These are phyloP conservation scores for Drosophila picticornis DNA, from an alignment of 2,888 invertebrate species.

Conservation along the genomic window DNA sequence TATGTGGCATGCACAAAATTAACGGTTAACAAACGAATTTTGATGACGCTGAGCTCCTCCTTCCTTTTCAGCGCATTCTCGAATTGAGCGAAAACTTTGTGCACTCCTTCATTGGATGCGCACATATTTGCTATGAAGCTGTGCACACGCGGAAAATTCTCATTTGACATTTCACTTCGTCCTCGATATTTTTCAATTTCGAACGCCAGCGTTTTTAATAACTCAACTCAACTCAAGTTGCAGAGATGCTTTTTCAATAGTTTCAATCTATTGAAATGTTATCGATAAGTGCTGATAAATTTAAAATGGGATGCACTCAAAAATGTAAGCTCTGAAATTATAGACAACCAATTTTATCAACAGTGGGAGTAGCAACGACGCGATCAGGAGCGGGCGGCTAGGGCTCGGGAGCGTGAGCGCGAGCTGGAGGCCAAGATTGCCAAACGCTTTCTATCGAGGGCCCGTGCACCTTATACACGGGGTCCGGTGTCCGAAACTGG, in stretches of 20 bases:
- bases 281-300: neutral
- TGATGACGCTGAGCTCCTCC: neutral
- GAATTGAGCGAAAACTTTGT: neutral
- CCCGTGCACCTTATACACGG: too few species aligned
- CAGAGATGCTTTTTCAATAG: neutral
- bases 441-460: too few species aligned
- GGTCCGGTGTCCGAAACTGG: too few species aligned
- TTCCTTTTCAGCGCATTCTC: conserved; percentile 7
- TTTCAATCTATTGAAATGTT: neutral
- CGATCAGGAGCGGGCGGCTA: too few species aligned
- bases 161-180: conserved; percentile 8
- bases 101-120: too few species aligned
- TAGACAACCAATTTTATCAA: too few species aligned
- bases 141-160: conserved; percentile 3
- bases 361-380: too few species aligned
- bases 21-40: conserved; percentile 16
- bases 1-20: neutral
- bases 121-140: conserved; percentile 9
- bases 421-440: too few species aligned
- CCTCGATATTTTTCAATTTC: neutral
- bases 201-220: neutral
- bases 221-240: neutral
- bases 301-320: neutral
- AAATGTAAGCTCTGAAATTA: neutral
- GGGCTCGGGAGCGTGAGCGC: too few species aligned